phyloP scores from a whole-genome alignment of 2,888 invertebrate species.

The Limnephilus rhombicus region DNA sequence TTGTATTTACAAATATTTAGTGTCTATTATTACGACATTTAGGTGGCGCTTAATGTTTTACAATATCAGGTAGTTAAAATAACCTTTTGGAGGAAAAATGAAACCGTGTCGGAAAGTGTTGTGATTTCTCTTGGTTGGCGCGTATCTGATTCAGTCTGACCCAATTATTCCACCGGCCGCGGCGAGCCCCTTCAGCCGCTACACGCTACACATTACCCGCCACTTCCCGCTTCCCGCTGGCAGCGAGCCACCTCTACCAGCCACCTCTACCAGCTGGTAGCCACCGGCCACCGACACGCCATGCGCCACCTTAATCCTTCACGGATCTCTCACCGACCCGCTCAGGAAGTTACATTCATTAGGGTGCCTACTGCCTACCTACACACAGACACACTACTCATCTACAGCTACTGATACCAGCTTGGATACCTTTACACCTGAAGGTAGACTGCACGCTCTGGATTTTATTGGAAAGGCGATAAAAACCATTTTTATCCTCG shows the following conservation, averaged over 20 bases:
- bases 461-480: background rate
- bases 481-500: background rate
- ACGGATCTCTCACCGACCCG: background rate
- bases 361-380: background rate
- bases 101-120: background rate
- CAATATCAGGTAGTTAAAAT: background rate
- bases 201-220: background rate
- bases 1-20: background rate
- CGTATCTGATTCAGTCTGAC: slow-evolving; percentile 27
- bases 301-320: background rate
- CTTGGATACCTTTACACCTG: background rate
- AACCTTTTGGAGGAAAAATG: background rate
- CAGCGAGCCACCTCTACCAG: background rate
- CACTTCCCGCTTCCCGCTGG: background rate
- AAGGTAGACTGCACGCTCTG: background rate
- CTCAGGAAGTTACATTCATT: background rate
- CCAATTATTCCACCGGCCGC: slow-evolving; percentile 21
- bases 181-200: background rate
- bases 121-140: background rate
- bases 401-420: background rate
- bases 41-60: background rate
- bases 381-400: background rate
- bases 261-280: background rate
- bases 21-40: background rate
- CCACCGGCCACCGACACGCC: too few species aligned